phyloP scores from a whole-genome alignment of 2,113 vertebrate genomes.

The Neolamprologus modestus region DNA sequence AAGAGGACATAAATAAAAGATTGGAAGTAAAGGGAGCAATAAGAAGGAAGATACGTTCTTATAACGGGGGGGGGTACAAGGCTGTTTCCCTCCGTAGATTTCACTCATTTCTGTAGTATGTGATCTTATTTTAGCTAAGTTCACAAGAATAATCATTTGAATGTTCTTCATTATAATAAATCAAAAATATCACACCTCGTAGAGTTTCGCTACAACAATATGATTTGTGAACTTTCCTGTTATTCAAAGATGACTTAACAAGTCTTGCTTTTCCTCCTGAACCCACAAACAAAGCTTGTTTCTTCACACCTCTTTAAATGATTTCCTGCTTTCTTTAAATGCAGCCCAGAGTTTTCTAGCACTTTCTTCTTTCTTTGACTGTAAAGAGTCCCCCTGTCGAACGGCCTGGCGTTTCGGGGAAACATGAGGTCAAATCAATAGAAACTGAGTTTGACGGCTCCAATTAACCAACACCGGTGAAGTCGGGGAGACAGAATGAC shows the following conservation, averaged over 20 bases:
- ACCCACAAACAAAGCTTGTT: neutral
- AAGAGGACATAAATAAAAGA: neutral
- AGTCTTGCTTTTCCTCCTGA: neutral
- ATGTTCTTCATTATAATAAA: neutral
- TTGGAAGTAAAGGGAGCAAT: neutral
- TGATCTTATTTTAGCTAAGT: neutral
- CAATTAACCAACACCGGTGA: neutral
- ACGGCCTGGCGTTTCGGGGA: neutral
- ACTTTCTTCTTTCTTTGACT: neutral
- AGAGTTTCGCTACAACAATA: neutral
- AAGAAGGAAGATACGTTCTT: neutral
- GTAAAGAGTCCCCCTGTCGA: neutral
- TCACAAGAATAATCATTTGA: neutral
- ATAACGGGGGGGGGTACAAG: neutral
- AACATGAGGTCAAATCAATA: conserved; percentile 9
- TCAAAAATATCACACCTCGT: neutral
- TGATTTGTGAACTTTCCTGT: neutral
- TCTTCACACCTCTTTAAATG: neutral
- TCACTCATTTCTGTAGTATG: neutral
- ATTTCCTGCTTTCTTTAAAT: neutral
- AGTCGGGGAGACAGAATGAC: neutral
- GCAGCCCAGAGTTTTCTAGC: neutral
- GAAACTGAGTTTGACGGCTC: neutral
- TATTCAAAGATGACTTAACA: neutral
- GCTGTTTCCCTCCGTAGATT: neutral